Conservation (phyloP, 1,140 invertebrate genomes). For the Thaumetopoea pityocampa region DNA sequence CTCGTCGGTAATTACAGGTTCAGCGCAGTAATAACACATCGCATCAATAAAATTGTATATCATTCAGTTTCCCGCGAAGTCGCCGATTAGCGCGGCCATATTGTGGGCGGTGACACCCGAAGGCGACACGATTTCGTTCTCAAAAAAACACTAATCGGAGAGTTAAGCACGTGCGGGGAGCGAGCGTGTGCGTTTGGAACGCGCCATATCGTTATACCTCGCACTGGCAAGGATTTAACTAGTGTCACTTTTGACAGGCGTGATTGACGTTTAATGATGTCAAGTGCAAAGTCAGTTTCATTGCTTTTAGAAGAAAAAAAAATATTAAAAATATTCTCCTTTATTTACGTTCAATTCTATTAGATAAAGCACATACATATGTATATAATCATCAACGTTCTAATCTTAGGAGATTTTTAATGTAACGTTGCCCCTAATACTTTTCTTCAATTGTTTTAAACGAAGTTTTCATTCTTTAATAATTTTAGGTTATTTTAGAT, state of each 20-base stretch:
- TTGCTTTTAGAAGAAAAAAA: slow-evolving; percentile 38
- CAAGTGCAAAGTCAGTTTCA: slow-evolving; percentile 63
- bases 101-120: slow-evolving; percentile 66
- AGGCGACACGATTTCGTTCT: slow-evolving; percentile 72
- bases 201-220: slow-evolving; percentile 46
- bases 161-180: slow-evolving; percentile 61
- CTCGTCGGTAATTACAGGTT: slow-evolving; percentile 68
- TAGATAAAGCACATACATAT: too few species aligned
- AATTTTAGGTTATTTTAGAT: too few species aligned
- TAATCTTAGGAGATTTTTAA: too few species aligned
- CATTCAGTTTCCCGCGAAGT: slow-evolving; percentile 62
- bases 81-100: slow-evolving; percentile 68
- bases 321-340: too few species aligned
- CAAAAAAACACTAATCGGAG: slow-evolving; percentile 72
- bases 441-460: too few species aligned
- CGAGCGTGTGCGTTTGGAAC: slow-evolving; percentile 63
- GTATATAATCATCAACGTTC: too few species aligned
- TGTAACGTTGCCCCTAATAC: too few species aligned
- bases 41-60: slow-evolving; percentile 74
- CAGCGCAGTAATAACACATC: slow-evolving; percentile 70
- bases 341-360: too few species aligned
- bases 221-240: slow-evolving; percentile 64
- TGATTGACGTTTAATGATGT: slow-evolving; percentile 70
- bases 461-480: too few species aligned
- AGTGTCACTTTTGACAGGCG: slow-evolving; percentile 67